These are phyloP conservation scores for Ia io DNA, from an alignment of 2,113 vertebrate genomes.

Conservation along the genomic window DNA sequence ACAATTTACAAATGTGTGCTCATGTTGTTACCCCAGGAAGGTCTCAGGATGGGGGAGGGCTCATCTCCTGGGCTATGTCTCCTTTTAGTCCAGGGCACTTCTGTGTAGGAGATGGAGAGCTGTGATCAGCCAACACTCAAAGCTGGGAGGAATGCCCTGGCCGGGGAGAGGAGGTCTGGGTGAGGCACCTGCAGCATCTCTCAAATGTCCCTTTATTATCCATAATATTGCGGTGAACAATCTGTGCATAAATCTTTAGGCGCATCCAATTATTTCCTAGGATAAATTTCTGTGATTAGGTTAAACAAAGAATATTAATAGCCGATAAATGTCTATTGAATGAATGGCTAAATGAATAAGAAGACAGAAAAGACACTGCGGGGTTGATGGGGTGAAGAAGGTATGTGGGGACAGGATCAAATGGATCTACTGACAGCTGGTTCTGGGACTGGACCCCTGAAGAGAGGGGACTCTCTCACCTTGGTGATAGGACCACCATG, in stretches of 20 bases:
- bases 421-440: neutral
- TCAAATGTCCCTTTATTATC: neutral
- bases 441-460: neutral
- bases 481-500: constrained; percentile 93
- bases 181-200: neutral
- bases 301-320: neutral
- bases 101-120: neutral
- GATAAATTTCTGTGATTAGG: neutral
- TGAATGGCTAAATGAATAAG: neutral
- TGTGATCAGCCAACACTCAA: neutral
- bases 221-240: neutral
- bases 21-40: neutral
- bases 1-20: neutral
- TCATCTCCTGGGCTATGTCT: neutral
- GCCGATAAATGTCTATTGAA: neutral
- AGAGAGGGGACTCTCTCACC: constrained; percentile 78
- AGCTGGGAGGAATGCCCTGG: neutral
- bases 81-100: neutral
- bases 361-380: neutral
- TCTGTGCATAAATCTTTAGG: neutral
- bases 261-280: neutral
- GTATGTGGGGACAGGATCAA: neutral
- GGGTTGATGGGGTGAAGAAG: neutral
- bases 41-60: neutral
- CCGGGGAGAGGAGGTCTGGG: neutral